phyloP scores from a whole-genome alignment of 2,888 invertebrate species.

The Muschampia plurimacula region DNA sequence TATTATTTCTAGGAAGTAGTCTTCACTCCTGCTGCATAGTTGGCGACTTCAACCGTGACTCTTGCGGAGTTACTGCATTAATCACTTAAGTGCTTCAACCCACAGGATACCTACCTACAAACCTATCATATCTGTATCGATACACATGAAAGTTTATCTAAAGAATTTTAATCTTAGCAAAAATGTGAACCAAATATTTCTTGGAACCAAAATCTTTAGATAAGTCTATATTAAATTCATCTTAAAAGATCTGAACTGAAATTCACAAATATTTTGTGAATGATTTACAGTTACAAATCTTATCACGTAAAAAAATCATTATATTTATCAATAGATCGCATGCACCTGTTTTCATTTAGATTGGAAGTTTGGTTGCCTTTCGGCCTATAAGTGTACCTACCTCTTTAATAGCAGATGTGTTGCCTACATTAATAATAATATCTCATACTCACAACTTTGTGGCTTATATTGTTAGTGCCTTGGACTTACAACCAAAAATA shows the following conservation, averaged over 20 bases:
- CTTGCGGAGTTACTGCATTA: background rate
- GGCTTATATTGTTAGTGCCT: background rate
- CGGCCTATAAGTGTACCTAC: background rate
- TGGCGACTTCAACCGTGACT: too few relatives aligned
- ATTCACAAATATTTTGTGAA: background rate
- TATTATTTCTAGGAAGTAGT: too few relatives aligned
- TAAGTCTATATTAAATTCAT: background rate
- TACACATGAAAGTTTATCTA: background rate
- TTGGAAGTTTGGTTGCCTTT: background rate
- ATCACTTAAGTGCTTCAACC: slow-evolving; percentile 1
- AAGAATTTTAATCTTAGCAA: background rate
- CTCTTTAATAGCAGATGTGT: background rate
- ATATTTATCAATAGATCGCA: background rate
- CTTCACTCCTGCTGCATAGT: too few relatives aligned
- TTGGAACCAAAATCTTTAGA: background rate
- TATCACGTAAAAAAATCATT: background rate
- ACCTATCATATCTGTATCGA: background rate
- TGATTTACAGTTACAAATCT: background rate
- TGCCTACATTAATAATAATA: background rate
- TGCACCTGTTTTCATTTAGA: background rate
- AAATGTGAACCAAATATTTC: background rate
- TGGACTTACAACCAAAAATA: slow-evolving; percentile 6
- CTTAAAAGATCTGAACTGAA: background rate
- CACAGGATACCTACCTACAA: background rate
- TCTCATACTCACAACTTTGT: background rate